Conservation (phyloP, 2,888 invertebrate species). For the Drosophila mayaguana region DNA sequence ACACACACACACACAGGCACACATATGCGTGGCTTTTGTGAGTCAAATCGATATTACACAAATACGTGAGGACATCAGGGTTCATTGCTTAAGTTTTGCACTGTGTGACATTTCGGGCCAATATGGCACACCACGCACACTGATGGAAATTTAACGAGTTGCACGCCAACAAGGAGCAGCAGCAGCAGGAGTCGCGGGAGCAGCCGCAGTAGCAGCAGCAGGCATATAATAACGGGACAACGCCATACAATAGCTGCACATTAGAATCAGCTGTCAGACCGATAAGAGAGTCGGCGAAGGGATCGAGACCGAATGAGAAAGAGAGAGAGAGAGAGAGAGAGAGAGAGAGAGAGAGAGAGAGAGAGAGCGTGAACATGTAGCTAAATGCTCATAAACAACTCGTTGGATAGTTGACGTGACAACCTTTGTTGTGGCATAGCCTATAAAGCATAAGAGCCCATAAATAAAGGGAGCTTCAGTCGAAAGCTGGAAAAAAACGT, state of each 20-base stretch:
- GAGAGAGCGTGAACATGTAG: not conserved
- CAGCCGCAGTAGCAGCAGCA: not conserved
- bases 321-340: not conserved
- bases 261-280: slow-evolving; percentile 71
- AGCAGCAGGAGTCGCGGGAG: not conserved
- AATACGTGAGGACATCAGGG: slow-evolving; percentile 80
- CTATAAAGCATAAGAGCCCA: not conserved
- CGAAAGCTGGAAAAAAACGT: not conserved
- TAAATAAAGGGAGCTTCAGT: not conserved
- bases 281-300: not conserved
- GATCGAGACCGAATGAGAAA: not conserved
- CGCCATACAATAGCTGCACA: slow-evolving; percentile 51
- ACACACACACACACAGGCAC: not conserved
- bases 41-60: slow-evolving; percentile 77
- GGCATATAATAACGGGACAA: slow-evolving; percentile 19
- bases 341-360: slow-evolving; percentile 2
- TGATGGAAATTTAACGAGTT: slow-evolving; percentile 81
- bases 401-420: slow-evolving; percentile 49
- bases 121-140: slow-evolving; percentile 71
- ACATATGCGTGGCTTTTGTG: slow-evolving; percentile 56
- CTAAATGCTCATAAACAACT: slow-evolving; percentile 63
- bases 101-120: slow-evolving; percentile 69
- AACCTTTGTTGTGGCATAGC: not conserved
- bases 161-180: slow-evolving; percentile 37
- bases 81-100: slow-evolving; percentile 70